Base-by-base conservation (phyloP, 1,140 invertebrate genomes). In the Epicauta chinensis region DNA sequence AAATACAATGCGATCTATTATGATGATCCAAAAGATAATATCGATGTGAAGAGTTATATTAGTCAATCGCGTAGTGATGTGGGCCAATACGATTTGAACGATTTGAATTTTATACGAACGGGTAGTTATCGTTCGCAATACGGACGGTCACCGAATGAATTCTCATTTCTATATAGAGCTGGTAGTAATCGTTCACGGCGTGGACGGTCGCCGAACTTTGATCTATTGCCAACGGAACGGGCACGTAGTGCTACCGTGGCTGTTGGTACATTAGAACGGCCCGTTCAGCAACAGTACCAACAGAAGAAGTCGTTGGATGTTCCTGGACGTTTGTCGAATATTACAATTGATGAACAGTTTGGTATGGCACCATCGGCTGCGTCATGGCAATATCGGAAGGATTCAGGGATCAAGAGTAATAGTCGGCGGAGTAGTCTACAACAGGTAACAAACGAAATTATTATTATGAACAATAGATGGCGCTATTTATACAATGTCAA, bases 401-500 rank as follows among this genome's bases (percentile, higher is more conserved):
- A 92, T 71, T 91, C 88, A 0, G 89, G 89, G 3, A 91, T 91
- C 50, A 79, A 84, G 53, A 91, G 89, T 65, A 89, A 86, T 37
- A 91, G 87, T 58, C 75, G 87, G 1, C 73, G 87, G 49, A 90
- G 87, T 56, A 91, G 87, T 64, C 89, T 91, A 64, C 87, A 90
- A 58, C 87, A 89, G 79, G 86, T 89, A 68, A 51, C 15, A 16
- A n/a, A 3, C 29, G 10, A 30, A 30, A 5, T 5, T 30, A 30
- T 30, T 4, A 30, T 30, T 5, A 30, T 30, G 29, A 5, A 10
- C 29, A 30, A 30, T n/a, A n/a, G n/a, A n/a, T n/a, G n/a, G n/a
- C n/a, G n/a, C n/a, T n/a, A n/a, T n/a, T n/a, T n/a, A n/a, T n/a
- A n/a, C n/a, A n/a, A n/a, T n/a, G n/a, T n/a, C n/a, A n/a, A n/a